Conservation (phyloP, 2,113 vertebrate species). For the Istiophorus platypterus region DNA sequence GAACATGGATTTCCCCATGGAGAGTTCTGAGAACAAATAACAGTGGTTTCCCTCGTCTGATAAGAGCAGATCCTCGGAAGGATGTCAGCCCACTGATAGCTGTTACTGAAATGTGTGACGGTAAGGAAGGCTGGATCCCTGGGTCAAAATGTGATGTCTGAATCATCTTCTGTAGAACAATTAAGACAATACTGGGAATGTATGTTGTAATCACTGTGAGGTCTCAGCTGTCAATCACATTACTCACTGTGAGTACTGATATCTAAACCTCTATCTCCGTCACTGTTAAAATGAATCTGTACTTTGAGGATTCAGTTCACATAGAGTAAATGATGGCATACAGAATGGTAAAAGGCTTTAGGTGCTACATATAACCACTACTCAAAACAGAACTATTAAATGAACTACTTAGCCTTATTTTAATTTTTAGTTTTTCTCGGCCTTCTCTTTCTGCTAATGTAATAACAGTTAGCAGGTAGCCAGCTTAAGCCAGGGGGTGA, state of each 20-base stretch:
- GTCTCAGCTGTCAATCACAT: conserved; percentile 1
- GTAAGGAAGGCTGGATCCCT: conserved; percentile 10
- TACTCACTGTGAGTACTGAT: background rate
- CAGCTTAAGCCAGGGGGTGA: too few relatives aligned
- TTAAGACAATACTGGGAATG: background rate
- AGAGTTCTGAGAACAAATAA: background rate
- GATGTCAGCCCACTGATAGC: background rate
- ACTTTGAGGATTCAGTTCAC: background rate
- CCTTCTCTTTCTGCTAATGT: too few relatives aligned
- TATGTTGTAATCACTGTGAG: background rate
- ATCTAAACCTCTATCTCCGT: background rate
- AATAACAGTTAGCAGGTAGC: too few relatives aligned
- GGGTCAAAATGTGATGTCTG: conserved; percentile 12
- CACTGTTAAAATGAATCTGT: background rate
- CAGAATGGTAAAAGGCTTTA: background rate
- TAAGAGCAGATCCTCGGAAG: background rate
- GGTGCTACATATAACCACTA: background rate
- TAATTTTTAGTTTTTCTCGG: background rate
- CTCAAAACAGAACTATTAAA: too few relatives aligned
- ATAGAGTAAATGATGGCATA: background rate
- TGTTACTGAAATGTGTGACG: background rate
- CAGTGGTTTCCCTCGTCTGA: background rate
- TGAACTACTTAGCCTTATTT: too few relatives aligned
- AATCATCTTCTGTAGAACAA: background rate
- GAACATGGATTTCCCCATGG: background rate